phyloP scores from a whole-genome alignment of 2,797 vertebrate species.

The Ceryle rudis region DNA sequence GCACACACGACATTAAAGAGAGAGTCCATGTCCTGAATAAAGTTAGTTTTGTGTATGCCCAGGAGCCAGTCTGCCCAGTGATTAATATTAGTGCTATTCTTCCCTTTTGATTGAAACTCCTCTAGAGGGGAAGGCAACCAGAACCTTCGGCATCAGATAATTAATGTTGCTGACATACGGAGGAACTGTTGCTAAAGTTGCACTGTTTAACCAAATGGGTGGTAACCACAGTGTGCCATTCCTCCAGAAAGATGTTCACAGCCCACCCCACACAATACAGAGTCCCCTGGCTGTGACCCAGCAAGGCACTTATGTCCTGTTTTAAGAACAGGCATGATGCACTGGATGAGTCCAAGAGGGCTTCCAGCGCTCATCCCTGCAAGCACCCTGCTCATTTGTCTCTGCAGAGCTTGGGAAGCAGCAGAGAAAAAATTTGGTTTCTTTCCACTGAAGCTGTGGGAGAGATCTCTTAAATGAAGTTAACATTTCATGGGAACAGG shows the following conservation, averaged over 20 bases:
- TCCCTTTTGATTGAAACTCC: not conserved
- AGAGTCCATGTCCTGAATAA: not conserved
- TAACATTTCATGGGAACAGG: not conserved
- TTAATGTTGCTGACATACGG: not conserved
- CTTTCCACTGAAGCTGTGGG: not conserved
- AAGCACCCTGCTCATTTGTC: rapidly evolving
- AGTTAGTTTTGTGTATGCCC: not conserved
- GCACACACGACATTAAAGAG: not conserved
- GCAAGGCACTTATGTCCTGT: not conserved
- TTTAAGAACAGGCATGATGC: not conserved
- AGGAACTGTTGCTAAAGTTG: not conserved
- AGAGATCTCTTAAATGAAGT: not conserved
- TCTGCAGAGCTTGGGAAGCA: not conserved
- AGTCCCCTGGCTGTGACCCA: not conserved
- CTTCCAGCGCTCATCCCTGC: not conserved
- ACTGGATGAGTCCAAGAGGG: not conserved
- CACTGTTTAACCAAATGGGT: not conserved
- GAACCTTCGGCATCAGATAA: not conserved
- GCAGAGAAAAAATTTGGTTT: not conserved
- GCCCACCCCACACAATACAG: no score
- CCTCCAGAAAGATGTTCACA: not conserved
- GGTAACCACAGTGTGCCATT: not conserved
- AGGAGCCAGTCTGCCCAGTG: not conserved
- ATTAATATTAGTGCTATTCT: not conserved
- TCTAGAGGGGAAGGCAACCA: not conserved